Evolutionary conservation across 2,797 vertebrate species (phyloP).

Genomic region (Poeciliopsis gracilis): DNA sequence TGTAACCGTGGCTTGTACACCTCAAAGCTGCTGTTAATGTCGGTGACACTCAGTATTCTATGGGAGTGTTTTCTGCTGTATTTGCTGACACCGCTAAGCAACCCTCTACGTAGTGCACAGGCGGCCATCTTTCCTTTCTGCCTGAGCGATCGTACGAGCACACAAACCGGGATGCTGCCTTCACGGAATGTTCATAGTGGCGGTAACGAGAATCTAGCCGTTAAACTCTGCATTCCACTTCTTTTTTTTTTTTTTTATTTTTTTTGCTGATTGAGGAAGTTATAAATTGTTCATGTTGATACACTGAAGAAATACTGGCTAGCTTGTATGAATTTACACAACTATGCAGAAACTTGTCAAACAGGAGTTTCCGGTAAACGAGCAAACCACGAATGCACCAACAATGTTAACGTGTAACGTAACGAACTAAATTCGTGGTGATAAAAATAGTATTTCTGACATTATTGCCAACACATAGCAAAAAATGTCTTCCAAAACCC

Average conservation of each 20-base stretch:
- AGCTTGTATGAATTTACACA: not conserved
- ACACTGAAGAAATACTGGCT: not conserved
- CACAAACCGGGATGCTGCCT: constrained; percentile 26
- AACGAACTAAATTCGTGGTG: not conserved
- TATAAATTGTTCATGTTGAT: not conserved
- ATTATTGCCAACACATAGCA: not conserved
- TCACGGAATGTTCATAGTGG: not conserved
- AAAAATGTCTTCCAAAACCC: not conserved
- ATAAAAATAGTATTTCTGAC: not conserved
- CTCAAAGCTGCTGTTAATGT: constrained; percentile 62
- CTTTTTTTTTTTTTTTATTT: not conserved
- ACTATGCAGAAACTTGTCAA: not conserved
- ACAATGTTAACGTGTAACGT: constrained; percentile 5
- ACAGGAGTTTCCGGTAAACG: not conserved
- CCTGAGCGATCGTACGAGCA: constrained; percentile 12
- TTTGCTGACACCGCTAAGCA: constrained; percentile 75
- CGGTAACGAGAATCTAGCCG: not conserved
- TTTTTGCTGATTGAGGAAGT: no score
- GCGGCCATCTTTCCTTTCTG: constrained; percentile 79
- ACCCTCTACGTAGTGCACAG: constrained; percentile 77
- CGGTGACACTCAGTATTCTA: constrained; percentile 65
- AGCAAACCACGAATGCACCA: constrained; percentile 20
- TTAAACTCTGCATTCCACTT: not conserved
- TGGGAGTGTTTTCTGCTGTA: constrained; percentile 76
- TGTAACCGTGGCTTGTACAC: constrained; percentile 54